Evolutionary conservation across 1,140 invertebrate species (phyloP), one percentile per base, ranked within the genome.

Genomic region (Oryctes rhinoceros): DNA sequence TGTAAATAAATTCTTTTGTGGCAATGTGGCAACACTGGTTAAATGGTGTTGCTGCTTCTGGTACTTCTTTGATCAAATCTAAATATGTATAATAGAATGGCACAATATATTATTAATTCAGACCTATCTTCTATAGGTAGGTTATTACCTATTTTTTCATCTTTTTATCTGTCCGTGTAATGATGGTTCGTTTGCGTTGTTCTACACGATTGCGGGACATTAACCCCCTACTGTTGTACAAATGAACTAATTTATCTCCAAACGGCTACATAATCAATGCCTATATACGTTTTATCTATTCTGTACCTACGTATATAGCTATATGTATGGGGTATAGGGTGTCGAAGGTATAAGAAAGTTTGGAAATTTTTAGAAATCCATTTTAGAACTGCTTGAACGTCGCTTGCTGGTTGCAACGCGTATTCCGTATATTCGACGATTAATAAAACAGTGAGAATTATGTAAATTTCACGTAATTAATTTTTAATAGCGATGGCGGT

Each of bases 391-490:
- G 9, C 39, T 44, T 10, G 9, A 44, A 44, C 39, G 39, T 44
- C 39, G 39, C 39, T 44, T 0, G 39, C 3, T 10, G 5, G 39
- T 10, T 10, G 3, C 39, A 44, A 5, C 0, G 39, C 39, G 5
- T 44, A 5, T 7, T 5, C 39, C 39, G 39, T 79, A 82, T 30
- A 30, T 30, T 30, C 24, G 24, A 30, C 24, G 24, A 30, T 30
- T 80, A 82, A 82, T 84, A 84, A 84, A 84, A 81, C 81, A 83
- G 81, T 81, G 82, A 83, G 82, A 79, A 82, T 82, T 81, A 83
- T 84, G 82, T 84, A 84, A 85, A 85, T 85, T 82, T 81, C 79
- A 80, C 82, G 81, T 84, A 84, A 83, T 85, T 83, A 85, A 85
- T 85, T 85, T 83, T 85, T 84, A 83, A 85, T 85, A 81, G 83